Base-by-base conservation (phyloP, 2,888 invertebrate genomes). In the Oxystoma pomonae region DNA sequence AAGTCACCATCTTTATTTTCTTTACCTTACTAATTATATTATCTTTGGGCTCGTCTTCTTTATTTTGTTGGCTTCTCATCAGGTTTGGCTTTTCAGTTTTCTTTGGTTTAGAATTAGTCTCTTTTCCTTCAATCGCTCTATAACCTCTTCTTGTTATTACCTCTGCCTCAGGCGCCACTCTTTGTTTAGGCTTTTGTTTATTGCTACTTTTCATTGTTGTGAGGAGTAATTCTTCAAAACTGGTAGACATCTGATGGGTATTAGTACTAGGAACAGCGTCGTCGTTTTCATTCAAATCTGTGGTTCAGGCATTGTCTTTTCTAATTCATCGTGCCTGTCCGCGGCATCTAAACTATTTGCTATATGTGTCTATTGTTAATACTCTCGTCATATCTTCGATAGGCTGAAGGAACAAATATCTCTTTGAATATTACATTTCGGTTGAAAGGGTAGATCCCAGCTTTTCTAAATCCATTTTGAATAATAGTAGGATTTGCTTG, bases 361-460 rank as follows among this genome's bases (percentile, higher is more conserved):
- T 35, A 12, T 35, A 12, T 7, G 3, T 35, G 12, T 35, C n/a
- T n/a, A n/a, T n/a, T n/a, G n/a, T 35, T 7, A 35, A 35, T 35
- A 35, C 35, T 35, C 35, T 35, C 35, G 35, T 53, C 53, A 16
- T 53, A 53, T 53, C 19, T 53, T 53, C 19, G 16, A 17, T 17
- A 53, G 22, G 62, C 51, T 22, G 18, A 35, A 35, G 67, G 61
- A 53, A 62, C 62, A 64, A 57, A 66, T 59, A 62, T 66, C 20
- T 67, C 67, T 58, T 63, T 55, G 20, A 60, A 20, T 35, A 67
- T 58, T 19, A 64, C 60, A 55, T 61, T 64, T 19, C 18, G 52
- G 55, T 67, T 57, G 52, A 53, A 58, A 22, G 62, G 65, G 19
- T 59, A 64, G 19, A 64, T 64, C 21, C 35, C 62, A 18, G 21